Conservation (phyloP, 2,113 vertebrate genomes). For the Alces alces region DNA sequence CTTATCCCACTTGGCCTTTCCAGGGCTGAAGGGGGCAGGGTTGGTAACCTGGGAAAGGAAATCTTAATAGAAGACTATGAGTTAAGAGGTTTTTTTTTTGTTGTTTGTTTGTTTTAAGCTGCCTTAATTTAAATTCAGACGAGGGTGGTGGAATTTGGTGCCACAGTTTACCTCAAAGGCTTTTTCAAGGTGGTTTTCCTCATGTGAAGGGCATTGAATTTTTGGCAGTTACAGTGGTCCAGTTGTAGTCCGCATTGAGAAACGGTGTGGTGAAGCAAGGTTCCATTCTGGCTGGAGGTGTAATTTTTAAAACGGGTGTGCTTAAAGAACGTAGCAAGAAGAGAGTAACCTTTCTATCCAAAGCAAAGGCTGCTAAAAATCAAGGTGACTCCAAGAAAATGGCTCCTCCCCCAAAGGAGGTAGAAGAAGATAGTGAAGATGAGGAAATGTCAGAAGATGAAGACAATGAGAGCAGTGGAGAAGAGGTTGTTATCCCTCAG, state of each 20-base stretch:
- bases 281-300: background rate
- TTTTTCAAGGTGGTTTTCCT: background rate
- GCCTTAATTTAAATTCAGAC: background rate
- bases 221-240: background rate
- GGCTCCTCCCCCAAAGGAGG: constrained; percentile 81
- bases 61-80: fast-evolving
- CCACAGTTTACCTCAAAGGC: too few species aligned
- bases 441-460: constrained; percentile 88
- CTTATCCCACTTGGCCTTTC: constrained; percentile 29
- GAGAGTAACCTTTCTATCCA: background rate
- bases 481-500: constrained; percentile 75
- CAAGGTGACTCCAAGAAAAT: constrained; percentile 88
- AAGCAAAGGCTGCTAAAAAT: constrained; percentile 82
- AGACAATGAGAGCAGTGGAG: constrained; percentile 86
- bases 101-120: background rate
- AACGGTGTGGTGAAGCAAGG: too few species aligned
- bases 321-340: background rate
- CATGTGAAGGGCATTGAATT: fast-evolving
- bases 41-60: background rate
- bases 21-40: background rate
- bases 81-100: background rate
- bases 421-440: constrained; percentile 85
- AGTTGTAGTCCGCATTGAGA: background rate
- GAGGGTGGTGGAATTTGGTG: too few species aligned
- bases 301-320: background rate